Percentiles rank a stretch among this genome's conserved stretches.
Evolutionary conservation across 2,888 invertebrate genomes (phyloP).

Genomic region (Parnassius smintheus): DNA sequence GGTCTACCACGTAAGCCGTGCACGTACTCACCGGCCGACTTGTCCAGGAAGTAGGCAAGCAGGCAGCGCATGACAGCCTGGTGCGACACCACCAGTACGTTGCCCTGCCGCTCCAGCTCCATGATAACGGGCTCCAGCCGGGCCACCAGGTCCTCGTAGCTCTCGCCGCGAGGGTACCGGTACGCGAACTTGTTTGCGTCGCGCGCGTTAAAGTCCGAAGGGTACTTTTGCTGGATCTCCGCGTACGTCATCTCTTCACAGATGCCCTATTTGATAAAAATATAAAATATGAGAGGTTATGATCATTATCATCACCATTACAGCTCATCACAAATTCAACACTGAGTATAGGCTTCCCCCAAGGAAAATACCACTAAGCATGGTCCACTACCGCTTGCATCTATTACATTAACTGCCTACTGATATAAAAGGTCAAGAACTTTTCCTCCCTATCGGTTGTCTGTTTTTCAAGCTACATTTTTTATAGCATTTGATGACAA

Average conservation of each 20-base stretch:
- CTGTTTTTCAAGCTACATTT: too few relatives aligned
- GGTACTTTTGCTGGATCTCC: slow-evolving; percentile 96
- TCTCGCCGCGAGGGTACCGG: slow-evolving; percentile 94
- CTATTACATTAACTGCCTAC: too few relatives aligned
- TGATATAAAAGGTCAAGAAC: too few relatives aligned
- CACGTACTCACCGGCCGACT: slow-evolving; percentile 87
- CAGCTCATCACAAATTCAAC: too few relatives aligned
- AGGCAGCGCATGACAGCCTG: slow-evolving; percentile 98
- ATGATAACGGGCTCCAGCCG: slow-evolving; percentile 98
- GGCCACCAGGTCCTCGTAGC: slow-evolving; percentile 98
- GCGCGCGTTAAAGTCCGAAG: slow-evolving; percentile 96
- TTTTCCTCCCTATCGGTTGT: too few relatives aligned
- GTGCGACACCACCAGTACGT: slow-evolving; percentile 97
- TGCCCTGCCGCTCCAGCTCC: slow-evolving; percentile 98
- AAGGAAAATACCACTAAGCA: too few relatives aligned
- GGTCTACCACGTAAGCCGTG: not conserved
- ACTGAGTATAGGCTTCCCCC: too few relatives aligned
- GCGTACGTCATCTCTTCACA: slow-evolving; percentile 99
- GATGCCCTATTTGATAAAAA: slow-evolving; percentile 86
- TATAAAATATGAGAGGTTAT: too few relatives aligned
- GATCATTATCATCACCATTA: too few relatives aligned
- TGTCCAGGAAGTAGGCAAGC: slow-evolving; percentile 98
- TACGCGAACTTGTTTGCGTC: slow-evolving; percentile 99
- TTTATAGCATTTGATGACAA: too few relatives aligned
- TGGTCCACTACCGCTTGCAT: too few relatives aligned